Conservation (phyloP, 2,888 invertebrate genomes). For the Tubulanus polymorphus region DNA sequence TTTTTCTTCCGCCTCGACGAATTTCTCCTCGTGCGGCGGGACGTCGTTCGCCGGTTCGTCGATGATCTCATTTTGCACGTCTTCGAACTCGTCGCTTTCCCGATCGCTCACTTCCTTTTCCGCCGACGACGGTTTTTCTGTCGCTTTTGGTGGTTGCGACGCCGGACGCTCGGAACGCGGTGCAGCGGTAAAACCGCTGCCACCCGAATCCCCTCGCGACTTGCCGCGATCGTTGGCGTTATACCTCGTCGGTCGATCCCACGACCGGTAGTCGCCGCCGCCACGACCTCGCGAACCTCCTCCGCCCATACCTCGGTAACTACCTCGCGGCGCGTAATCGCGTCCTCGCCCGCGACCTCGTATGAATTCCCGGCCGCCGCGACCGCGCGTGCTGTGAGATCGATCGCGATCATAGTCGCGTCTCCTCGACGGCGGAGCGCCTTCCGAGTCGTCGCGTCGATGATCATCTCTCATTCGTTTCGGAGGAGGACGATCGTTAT, state of each 20-base stretch:
- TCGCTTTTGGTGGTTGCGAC: background rate
- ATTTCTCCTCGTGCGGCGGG: background rate
- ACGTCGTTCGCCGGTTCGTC: background rate
- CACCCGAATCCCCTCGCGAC: background rate
- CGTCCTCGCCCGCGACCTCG: constrained; percentile 39
- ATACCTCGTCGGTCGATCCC: background rate
- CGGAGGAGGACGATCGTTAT: constrained; percentile 31
- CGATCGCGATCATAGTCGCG: constrained; percentile 19
- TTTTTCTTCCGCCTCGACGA: constrained; percentile 12
- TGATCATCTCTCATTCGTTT: constrained; percentile 39
- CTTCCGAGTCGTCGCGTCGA: constrained; percentile 4
- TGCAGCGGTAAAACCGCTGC: background rate
- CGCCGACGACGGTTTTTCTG: constrained; percentile 4
- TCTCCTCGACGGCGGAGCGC: constrained; percentile 20
- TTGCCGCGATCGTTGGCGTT: background rate
- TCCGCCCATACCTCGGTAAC: constrained; percentile 22
- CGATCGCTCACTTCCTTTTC: constrained; percentile 45
- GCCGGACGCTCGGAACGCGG: background rate
- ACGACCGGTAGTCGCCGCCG: background rate
- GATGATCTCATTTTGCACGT: constrained; percentile 24
- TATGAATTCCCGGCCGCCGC: constrained; percentile 38
- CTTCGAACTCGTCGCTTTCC: constrained; percentile 37
- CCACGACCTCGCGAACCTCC: constrained; percentile 15
- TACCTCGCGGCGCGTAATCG: constrained; percentile 25
- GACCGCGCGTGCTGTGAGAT: constrained; percentile 27